Conservation (phyloP, 2,797 vertebrate species). For the Brachyrhaphis roseni region DNA sequence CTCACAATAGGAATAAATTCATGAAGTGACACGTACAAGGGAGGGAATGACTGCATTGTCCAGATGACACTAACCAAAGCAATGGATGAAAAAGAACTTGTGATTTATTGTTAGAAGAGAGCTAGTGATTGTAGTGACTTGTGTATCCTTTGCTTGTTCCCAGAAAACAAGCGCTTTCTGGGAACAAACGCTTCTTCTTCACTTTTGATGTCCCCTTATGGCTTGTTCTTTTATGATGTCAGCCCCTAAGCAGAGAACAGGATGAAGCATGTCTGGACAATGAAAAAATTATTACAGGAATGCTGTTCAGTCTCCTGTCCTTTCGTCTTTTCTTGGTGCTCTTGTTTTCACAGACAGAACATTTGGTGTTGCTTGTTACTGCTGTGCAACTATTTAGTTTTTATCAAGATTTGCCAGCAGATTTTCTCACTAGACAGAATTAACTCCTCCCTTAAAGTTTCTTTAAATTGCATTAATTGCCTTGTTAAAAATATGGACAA, state of each 20-base stretch:
- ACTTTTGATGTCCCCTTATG: constrained; percentile 20
- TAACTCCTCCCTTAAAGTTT: background rate
- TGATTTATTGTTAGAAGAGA: constrained; percentile 57
- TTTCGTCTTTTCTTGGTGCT: background rate
- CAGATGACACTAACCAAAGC: constrained; percentile 59
- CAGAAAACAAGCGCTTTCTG: constrained; percentile 24
- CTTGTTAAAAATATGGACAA: background rate
- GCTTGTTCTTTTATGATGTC: background rate
- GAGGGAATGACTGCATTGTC: constrained; percentile 72
- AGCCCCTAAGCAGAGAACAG: background rate
- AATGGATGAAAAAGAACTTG: constrained; percentile 49
- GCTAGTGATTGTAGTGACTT: constrained; percentile 59
- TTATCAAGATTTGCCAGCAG: background rate
- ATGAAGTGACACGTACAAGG: constrained; percentile 47
- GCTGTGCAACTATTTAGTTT: background rate
- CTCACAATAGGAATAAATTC: constrained; percentile 75
- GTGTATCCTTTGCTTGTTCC: constrained; percentile 29
- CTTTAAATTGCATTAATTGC: background rate
- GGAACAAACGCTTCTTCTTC: constrained; percentile 8
- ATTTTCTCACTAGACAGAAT: background rate
- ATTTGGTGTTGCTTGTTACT: background rate
- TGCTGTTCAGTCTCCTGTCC: background rate
- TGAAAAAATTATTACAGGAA: background rate
- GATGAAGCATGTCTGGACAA: background rate
- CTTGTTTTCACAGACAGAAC: background rate